phyloP scores from a whole-genome alignment of 1,140 invertebrate species.

The Aphaenogaster floridana region DNA sequence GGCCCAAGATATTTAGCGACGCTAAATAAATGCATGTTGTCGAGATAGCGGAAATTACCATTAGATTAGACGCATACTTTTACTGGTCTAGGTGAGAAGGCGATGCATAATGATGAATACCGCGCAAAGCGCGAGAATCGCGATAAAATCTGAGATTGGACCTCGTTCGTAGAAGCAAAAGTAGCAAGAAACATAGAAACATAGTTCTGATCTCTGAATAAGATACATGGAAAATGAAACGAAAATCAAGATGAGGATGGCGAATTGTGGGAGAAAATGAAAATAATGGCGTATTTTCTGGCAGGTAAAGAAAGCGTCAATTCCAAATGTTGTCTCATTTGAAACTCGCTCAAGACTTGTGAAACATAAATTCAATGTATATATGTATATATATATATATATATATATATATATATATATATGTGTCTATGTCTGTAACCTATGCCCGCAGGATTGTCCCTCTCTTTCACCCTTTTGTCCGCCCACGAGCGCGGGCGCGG shows the following conservation, averaged over 20 bases:
- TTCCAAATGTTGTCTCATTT: not conserved
- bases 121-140: not conserved
- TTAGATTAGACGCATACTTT: conserved; percentile 17
- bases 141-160: not conserved
- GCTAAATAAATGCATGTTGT: not conserved
- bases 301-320: not conserved
- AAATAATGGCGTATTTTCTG: not conserved
- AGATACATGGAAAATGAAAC: not conserved
- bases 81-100: not conserved
- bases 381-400: not conserved
- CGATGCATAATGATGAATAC: not conserved
- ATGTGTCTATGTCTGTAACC: not conserved
- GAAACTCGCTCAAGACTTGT: not conserved
- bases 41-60: not conserved
- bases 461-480: conserved; percentile 26
- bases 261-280: not conserved
- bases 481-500: not conserved
- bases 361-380: conserved; percentile 31
- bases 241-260: not conserved
- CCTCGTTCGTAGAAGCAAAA: not conserved
- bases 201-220: not conserved
- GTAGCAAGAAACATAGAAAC: not conserved
- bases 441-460: conserved; percentile 35
- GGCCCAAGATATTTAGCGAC: too few relatives aligned
- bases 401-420: not conserved